Evolutionary conservation across 2,113 vertebrate species (phyloP).

Genomic region (Silurus asotus): DNA sequence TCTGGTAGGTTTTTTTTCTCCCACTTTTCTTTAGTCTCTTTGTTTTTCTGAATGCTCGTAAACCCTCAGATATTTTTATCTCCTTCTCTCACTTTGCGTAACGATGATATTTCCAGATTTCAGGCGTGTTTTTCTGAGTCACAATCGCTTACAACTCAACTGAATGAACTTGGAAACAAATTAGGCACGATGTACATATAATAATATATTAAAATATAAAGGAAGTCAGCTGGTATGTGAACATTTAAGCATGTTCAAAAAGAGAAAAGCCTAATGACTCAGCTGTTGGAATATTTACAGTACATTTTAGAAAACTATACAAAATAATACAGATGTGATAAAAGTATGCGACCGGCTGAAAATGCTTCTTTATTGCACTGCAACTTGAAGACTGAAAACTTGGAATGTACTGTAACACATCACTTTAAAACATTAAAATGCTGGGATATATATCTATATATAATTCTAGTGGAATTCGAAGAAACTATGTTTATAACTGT

Average conservation of each 20-base stretch:
- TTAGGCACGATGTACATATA: neutral
- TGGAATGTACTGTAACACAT: neutral
- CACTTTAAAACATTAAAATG: neutral
- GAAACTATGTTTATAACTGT: neutral
- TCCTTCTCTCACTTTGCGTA: neutral
- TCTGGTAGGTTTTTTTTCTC: neutral
- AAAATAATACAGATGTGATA: neutral
- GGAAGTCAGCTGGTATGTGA: neutral
- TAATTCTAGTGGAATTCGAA: neutral
- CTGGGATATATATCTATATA: neutral
- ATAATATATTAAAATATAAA: no score
- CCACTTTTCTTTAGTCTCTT: neutral
- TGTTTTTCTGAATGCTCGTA: neutral
- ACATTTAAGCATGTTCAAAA: neutral
- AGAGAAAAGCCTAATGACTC: neutral
- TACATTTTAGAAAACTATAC: neutral
- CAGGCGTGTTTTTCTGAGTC: neutral
- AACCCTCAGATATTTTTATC: neutral
- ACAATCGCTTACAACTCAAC: neutral
- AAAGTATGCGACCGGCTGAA: neutral
- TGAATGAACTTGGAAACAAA: neutral
- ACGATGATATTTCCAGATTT: neutral
- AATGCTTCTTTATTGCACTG: neutral
- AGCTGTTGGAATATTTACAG: neutral
- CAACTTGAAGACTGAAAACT: neutral